These are phyloP conservation scores for Epiperipatus broadwayi DNA, from an alignment of 2,888 invertebrate genomes.

Conservation along the genomic window DNA sequence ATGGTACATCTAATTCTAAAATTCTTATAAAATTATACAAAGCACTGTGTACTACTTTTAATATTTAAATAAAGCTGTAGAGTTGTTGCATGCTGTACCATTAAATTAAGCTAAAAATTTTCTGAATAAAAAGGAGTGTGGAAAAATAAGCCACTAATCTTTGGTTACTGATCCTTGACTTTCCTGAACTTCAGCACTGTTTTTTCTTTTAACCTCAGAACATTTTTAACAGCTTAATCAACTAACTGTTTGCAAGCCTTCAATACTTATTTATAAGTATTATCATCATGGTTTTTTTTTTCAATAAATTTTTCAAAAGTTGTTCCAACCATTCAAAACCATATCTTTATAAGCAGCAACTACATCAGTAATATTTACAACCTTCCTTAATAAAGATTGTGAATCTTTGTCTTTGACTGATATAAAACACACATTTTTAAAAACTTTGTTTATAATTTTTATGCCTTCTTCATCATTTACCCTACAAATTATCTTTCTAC, in stretches of 20 bases:
- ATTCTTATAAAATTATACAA: constrained; percentile 72
- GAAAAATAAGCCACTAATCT: constrained; percentile 81
- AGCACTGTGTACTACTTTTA: constrained; percentile 65
- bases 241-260: constrained; percentile 88
- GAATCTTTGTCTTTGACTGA: constrained; percentile 35
- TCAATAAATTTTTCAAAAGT: constrained; percentile 57
- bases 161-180: constrained; percentile 42
- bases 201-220: constrained; percentile 74
- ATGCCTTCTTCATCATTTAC: constrained; percentile 88
- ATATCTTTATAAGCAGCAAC: constrained; percentile 68
- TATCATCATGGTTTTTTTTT: constrained; percentile 30
- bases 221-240: constrained; percentile 86
- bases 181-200: constrained; percentile 18
- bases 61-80: constrained; percentile 86
- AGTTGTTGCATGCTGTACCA: constrained; percentile 54
- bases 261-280: constrained; percentile 44
- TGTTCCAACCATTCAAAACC: constrained; percentile 89
- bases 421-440: constrained; percentile 98
- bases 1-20: constrained; percentile 74
- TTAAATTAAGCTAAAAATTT: constrained; percentile 80
- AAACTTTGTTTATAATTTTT: constrained; percentile 89
- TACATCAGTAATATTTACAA: constrained; percentile 91
- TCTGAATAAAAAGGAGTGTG: constrained; percentile 82
- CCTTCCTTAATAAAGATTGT: constrained; percentile 53
- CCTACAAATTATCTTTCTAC: constrained; percentile 91